phyloP scores from a whole-genome alignment of 2,888 invertebrate species.

The Papilio elwesi region DNA sequence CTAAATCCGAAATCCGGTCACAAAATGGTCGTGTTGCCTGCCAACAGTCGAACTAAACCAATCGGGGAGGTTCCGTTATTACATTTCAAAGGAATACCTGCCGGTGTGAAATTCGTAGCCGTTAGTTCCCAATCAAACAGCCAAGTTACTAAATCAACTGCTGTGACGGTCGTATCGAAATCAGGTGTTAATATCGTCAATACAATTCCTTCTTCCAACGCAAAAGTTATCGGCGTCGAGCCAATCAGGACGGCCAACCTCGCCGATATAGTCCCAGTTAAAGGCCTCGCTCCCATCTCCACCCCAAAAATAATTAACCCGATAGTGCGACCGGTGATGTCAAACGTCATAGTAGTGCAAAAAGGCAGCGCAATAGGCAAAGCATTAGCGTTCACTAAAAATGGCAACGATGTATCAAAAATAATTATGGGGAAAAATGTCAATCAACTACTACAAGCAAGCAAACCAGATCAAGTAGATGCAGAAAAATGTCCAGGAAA shows the following conservation, averaged over 20 bases:
- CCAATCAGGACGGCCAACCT: conserved; percentile 75
- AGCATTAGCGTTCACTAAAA: conserved; percentile 76
- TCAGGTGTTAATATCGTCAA: conserved; percentile 56
- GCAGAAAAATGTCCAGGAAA: conserved; percentile 70
- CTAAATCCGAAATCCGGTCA: conserved; percentile 79
- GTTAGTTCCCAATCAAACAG: conserved; percentile 69
- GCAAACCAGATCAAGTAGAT: conserved; percentile 69
- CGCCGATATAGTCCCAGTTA: conserved; percentile 77
- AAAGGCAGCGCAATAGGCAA: conserved; percentile 83
- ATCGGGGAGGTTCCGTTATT: conserved; percentile 71
- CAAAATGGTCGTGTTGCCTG: conserved; percentile 80
- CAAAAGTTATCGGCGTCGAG: conserved; percentile 63
- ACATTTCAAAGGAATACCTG: conserved; percentile 77
- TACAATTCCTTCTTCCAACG: conserved; percentile 58
- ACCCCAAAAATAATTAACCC: conserved; percentile 75
- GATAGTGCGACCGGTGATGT: conserved; percentile 71
- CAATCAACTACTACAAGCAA: conserved; percentile 74
- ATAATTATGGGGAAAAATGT: conserved; percentile 82
- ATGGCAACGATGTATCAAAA: conserved; percentile 79
- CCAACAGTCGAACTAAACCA: conserved; percentile 70
- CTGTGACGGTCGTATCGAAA: conserved; percentile 69
- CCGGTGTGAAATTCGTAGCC: conserved; percentile 78
- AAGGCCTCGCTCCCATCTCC: conserved; percentile 68
- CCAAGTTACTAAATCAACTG: conserved; percentile 59
- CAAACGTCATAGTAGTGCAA: conserved; percentile 85